A percentile compares a stretch with the other conserved stretches of the same genome.
Conservation (phyloP, 2,888 invertebrate species). For the Tinea pellionella region DNA sequence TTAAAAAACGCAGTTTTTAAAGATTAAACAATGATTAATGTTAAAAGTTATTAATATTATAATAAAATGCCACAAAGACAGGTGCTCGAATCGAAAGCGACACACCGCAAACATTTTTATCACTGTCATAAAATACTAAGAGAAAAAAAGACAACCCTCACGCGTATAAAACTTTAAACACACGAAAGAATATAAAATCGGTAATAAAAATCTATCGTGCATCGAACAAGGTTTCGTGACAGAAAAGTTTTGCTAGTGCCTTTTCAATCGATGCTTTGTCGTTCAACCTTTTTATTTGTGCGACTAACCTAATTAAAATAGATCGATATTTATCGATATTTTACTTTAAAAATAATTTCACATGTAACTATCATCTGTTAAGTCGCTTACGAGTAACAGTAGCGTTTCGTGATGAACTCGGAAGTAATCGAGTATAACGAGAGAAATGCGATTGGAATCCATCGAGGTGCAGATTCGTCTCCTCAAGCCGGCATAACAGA, state of each 20-base stretch:
- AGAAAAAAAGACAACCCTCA: constrained; percentile 33
- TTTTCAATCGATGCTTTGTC: constrained; percentile 54
- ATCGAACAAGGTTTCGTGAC: constrained; percentile 54
- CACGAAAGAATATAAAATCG: constrained; percentile 26
- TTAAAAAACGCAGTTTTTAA: background rate
- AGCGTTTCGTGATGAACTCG: too few relatives aligned
- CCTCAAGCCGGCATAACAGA: too few relatives aligned
- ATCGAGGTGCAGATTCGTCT: too few relatives aligned
- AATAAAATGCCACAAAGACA: constrained; percentile 24
- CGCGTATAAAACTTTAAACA: constrained; percentile 40
- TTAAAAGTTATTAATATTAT: constrained; percentile 2
- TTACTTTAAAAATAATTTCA: too few relatives aligned
- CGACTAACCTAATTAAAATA: constrained; percentile 40
- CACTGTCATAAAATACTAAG: constrained; percentile 46
- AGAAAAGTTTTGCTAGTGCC: constrained; percentile 41
- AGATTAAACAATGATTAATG: constrained; percentile 1
- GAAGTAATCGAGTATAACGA: too few relatives aligned
- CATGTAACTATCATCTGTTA: too few relatives aligned
- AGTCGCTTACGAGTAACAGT: too few relatives aligned
- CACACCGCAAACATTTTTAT: constrained; percentile 65
- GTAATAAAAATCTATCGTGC: constrained; percentile 38
- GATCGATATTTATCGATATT: constrained; percentile 8
- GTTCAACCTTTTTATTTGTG: constrained; percentile 28
- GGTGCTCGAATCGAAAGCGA: constrained; percentile 46
- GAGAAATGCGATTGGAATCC: too few relatives aligned